phyloP scores from a whole-genome alignment of 1,140 invertebrate species.

The Chionoecetes opilio region DNA sequence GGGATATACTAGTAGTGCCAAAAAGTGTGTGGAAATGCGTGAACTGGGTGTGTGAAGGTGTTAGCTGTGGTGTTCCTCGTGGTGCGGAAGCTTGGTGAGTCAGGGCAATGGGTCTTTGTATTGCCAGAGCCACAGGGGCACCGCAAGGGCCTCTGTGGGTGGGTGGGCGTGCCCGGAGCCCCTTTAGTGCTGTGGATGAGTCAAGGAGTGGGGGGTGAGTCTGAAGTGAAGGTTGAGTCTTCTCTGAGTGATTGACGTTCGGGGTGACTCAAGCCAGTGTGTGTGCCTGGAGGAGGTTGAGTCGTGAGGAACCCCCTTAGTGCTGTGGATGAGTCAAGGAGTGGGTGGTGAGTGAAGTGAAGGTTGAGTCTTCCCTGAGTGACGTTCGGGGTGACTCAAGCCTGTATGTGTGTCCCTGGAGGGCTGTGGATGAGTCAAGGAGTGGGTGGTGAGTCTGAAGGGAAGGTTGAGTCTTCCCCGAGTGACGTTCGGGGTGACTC shows the following conservation, averaged over 20 bases:
- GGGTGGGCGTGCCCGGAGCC: no score
- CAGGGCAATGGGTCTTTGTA: conserved; percentile 32
- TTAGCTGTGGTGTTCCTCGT: not conserved
- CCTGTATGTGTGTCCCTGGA: no score
- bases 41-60: not conserved
- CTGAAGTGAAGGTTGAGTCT: not conserved
- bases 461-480: no score
- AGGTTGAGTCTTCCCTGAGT: no score
- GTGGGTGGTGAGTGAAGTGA: not conserved
- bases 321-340: not conserved
- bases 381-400: no score
- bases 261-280: no score
- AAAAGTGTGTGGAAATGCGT: not conserved
- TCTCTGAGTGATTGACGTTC: no score
- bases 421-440: not conserved
- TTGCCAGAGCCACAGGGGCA: not conserved
- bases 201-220: not conserved
- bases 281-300: no score
- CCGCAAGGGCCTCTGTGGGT: not conserved
- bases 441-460: not conserved
- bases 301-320: no score
- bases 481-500: no score
- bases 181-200: not conserved
- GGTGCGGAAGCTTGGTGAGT: conserved; percentile 43
- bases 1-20: not conserved